Evolutionary conservation across 2,888 invertebrate species (phyloP), one percentile per base, ranked within the genome.

Genomic region (Thysanoteuthis rhombus): DNA sequence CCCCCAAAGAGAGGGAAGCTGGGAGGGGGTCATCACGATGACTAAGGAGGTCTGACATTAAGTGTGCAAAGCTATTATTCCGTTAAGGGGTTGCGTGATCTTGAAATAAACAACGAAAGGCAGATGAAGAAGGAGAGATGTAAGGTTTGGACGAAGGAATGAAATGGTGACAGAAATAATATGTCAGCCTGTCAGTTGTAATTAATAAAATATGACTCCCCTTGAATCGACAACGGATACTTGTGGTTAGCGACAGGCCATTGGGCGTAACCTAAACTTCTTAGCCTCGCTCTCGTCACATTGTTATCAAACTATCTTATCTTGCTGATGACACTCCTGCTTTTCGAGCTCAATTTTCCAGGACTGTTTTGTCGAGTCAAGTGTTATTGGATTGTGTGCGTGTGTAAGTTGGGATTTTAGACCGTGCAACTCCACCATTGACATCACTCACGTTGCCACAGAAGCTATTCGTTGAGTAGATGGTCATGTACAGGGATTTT

Each of bases 181-280:
- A 75, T 75, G 75, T 75, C 58, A 25, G 58, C 28, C 75, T n/a
- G 75, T n/a, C 52, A 52, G 52, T 75, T n/a, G 75, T 75, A 75
- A 75, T 75, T 75, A 75, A 75, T 75, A 36, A 75, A 75, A n/a
- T n/a, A 36, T 75, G 75, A 16, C 75, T 16, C 75, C 75, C n/a
- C 75, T 75, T 75, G 75, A 75, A n/a, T 75, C 75, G 75, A 75
- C 75, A 75, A 75, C n/a, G 75, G n/a, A 75, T 75, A 75, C 75
- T 75, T 75, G 75, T n/a, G 75, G 75, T 75, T 75, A 75, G 75
- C n/a, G 75, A 75, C n/a, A 75, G 75, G n/a, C 75, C 75, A 75
- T n/a, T 75, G 75, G 75, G 75, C 75, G 75, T 75, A 75, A 75
- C 75, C n/a, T 36, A n/a, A 75, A 75, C 75, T 75, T n/a, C 75